phyloP scores from a whole-genome alignment of 37 sponge, comb jelly and placozoan species.

The Crambe crambe region DNA sequence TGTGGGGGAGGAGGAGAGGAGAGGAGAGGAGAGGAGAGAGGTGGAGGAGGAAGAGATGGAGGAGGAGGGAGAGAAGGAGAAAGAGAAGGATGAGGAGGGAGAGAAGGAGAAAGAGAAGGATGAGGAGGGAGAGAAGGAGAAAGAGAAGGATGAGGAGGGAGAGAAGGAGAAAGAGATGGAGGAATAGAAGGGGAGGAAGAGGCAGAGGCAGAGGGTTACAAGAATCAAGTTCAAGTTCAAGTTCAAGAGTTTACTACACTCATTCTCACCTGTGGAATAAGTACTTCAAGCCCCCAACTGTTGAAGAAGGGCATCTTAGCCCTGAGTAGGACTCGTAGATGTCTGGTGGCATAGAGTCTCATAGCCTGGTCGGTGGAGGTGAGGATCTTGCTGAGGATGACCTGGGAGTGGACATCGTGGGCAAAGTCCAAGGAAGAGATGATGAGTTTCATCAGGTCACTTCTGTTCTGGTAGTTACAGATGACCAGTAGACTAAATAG shows the following conservation, averaged over 20 bases:
- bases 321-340: constrained; percentile 75
- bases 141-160: too few species aligned
- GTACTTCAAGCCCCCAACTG: constrained; percentile 84
- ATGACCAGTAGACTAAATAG: constrained; percentile 53
- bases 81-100: background rate
- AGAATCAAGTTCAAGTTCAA: too few species aligned
- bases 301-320: constrained; percentile 71
- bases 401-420: constrained; percentile 44
- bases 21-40: background rate
- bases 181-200: too few species aligned
- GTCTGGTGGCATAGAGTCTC: constrained; percentile 76
- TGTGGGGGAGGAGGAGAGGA: background rate
- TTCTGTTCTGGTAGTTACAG: constrained; percentile 54
- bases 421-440: constrained; percentile 68
- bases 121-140: too few species aligned
- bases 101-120: too few species aligned
- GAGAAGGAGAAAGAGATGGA: too few species aligned
- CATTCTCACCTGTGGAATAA: constrained; percentile 65
- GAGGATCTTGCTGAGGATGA: constrained; percentile 71
- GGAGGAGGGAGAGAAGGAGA: background rate
- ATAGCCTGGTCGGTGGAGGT: constrained; percentile 55
- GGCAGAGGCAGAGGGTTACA: too few species aligned
- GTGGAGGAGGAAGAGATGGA: background rate
- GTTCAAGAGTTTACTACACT: too few species aligned
- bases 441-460: constrained; percentile 70